Conservation (phyloP, 2,888 invertebrate species). For the Meghimatium bilineatum region DNA sequence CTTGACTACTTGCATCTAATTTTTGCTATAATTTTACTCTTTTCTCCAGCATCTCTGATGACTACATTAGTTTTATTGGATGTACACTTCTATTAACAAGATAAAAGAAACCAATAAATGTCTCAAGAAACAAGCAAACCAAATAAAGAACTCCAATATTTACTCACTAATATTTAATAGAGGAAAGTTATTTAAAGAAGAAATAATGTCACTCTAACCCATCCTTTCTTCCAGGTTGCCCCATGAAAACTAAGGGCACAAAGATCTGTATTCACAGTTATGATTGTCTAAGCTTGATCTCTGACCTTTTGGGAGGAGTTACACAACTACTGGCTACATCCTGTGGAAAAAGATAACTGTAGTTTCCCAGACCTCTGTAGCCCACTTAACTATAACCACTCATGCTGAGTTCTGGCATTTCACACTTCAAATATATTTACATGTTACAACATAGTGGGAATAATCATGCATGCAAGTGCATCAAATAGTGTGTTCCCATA, state of each 20-base stretch:
- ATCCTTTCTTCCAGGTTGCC: background rate
- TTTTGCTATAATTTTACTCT: too few species aligned
- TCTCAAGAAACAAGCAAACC: background rate
- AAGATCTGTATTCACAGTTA: conserved; percentile 11
- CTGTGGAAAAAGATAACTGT: background rate
- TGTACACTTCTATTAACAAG: background rate
- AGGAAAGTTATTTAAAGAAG: background rate
- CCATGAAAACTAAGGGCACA: background rate
- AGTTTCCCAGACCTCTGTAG: conserved; percentile 9
- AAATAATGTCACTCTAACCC: background rate
- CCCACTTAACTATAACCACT: conserved; percentile 3
- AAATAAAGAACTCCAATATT: background rate
- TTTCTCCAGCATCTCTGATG: too few species aligned
- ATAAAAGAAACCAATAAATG: background rate
- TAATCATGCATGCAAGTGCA: background rate
- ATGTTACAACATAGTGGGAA: background rate
- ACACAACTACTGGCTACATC: background rate
- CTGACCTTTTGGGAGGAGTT: conserved; percentile 33
- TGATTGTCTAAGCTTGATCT: conserved; percentile 9
- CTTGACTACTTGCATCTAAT: too few species aligned
- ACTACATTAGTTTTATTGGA: too few species aligned
- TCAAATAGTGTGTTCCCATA: background rate
- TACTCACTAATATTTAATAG: background rate
- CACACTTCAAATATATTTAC: background rate
- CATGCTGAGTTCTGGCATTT: conserved; percentile 15